Conservation (phyloP, 1,140 invertebrate species). For the Camponotus floridanus region DNA sequence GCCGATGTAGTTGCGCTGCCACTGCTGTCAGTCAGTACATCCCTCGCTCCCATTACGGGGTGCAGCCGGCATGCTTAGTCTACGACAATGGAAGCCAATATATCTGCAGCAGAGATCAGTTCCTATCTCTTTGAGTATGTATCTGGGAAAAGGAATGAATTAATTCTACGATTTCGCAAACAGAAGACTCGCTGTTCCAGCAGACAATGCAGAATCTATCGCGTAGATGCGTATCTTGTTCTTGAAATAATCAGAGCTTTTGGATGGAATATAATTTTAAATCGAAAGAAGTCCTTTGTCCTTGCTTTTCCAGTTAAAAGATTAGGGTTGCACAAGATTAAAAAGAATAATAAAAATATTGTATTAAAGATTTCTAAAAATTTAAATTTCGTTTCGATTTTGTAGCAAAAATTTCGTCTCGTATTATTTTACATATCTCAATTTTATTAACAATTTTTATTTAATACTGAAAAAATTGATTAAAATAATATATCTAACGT, state of each 20-base stretch:
- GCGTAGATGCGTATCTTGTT: neutral
- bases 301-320: neutral
- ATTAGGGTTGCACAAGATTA: no score
- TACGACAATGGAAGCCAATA: slow-evolving; percentile 46
- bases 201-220: neutral
- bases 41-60: slow-evolving; percentile 35
- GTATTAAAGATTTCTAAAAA: no score
- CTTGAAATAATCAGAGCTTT: neutral
- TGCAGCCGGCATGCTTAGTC: slow-evolving; percentile 31
- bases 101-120: slow-evolving; percentile 45
- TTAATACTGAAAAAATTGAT: no score
- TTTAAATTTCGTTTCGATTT: no score
- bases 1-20: slow-evolving; percentile 41
- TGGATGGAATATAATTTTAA: neutral
- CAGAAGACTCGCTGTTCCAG: neutral
- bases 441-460: no score
- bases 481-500: no score
- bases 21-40: slow-evolving; percentile 48
- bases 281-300: neutral
- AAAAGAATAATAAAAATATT: no score
- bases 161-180: slow-evolving; percentile 33
- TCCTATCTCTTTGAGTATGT: slow-evolving; percentile 21
- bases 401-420: no score
- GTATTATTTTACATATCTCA: no score
- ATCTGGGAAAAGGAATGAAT: slow-evolving; percentile 16